A percentile compares a stretch with the other conserved stretches of the same genome.
Conservation (phyloP, 2,888 invertebrate species). For the Limenitis camilla region DNA sequence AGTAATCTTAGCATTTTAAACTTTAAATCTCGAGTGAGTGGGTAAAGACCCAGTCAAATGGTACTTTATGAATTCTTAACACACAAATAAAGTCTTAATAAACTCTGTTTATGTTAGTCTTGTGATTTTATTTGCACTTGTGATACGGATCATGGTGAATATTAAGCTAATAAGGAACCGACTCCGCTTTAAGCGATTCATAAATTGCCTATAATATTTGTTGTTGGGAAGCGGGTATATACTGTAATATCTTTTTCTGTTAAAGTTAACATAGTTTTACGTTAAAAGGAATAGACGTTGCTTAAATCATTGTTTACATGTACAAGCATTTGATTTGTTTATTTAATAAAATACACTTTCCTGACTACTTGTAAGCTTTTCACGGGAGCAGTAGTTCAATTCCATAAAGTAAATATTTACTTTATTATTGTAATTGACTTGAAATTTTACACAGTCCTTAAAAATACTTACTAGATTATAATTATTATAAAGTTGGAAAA, state of each 20-base stretch:
- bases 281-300: no score
- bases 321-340: no score
- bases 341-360: no score
- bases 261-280: no score
- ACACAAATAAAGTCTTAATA: constrained; percentile 68
- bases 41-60: constrained; percentile 50
- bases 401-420: no score
- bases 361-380: no score
- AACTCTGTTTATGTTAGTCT: constrained; percentile 64
- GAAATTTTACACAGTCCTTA: constrained; percentile 25
- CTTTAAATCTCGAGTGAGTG: constrained; percentile 51
- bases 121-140: constrained; percentile 67
- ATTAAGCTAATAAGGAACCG: constrained; percentile 67
- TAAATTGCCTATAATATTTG: constrained; percentile 46
- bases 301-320: no score
- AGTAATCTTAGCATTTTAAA: constrained; percentile 67
- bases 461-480: no score
- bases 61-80: constrained; percentile 70
- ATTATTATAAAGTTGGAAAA: no score
- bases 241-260: no score
- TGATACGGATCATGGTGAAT: constrained; percentile 62
- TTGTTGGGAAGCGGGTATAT: constrained; percentile 44
- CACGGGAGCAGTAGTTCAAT: no score
- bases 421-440: constrained; percentile 43
- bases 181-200: constrained; percentile 56